Evolutionary conservation across 1,140 invertebrate species (phyloP).

Genomic region (Metaphire vulgaris): DNA sequence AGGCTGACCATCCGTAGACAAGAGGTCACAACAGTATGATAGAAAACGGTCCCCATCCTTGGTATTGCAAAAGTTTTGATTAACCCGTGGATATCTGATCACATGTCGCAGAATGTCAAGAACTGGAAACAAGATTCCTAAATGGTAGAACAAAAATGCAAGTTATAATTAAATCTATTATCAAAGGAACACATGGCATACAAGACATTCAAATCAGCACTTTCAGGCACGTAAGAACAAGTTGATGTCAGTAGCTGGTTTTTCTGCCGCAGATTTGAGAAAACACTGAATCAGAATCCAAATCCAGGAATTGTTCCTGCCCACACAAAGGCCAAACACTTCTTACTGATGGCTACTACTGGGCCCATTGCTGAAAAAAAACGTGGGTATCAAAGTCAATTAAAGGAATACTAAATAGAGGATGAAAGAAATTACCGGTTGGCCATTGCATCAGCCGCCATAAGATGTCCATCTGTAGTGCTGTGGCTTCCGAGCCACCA

Average conservation of each 20-base stretch:
- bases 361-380: too few species aligned
- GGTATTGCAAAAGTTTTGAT: conserved; percentile 56
- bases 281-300: neutral
- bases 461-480: conserved; percentile 58
- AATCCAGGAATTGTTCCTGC: neutral
- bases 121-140: conserved; percentile 74
- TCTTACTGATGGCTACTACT: too few species aligned
- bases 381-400: too few species aligned
- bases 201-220: conserved; percentile 2
- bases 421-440: too few species aligned
- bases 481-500: conserved; percentile 32
- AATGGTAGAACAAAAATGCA: conserved; percentile 42
- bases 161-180: neutral
- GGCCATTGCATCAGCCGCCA: conserved; percentile 70
- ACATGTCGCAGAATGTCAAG: conserved; percentile 75
- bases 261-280: neutral
- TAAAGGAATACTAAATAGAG: too few species aligned
- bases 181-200: neutral
- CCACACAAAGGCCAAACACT: too few species aligned
- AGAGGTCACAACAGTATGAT: conserved; percentile 35
- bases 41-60: conserved; percentile 35
- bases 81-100: conserved; percentile 61
- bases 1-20: conserved; percentile 41
- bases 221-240: neutral
- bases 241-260: neutral